Conservation (phyloP, 2,888 invertebrate genomes). For the Sericinus montela region DNA sequence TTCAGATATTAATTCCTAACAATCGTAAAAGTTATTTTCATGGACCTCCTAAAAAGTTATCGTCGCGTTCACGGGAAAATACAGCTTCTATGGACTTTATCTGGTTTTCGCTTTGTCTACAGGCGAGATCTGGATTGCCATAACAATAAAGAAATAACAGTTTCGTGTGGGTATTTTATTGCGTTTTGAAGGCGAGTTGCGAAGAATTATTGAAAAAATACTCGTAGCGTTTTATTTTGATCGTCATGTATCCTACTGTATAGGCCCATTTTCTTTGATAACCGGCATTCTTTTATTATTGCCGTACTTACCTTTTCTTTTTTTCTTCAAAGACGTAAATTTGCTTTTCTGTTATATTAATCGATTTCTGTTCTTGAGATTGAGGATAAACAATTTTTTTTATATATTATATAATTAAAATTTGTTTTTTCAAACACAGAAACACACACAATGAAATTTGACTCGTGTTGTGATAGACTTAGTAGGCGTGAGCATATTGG, state of each 20-base stretch:
- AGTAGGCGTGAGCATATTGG: too few relatives aligned
- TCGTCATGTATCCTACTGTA: constrained; percentile 19
- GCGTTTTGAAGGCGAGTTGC: constrained; percentile 33
- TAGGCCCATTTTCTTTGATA: constrained; percentile 21
- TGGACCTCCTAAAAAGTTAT: constrained; percentile 69
- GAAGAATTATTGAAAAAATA: constrained; percentile 26
- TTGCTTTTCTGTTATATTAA: constrained; percentile 15
- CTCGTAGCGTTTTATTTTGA: constrained; percentile 21
- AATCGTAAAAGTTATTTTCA: constrained; percentile 75
- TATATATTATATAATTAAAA: too few relatives aligned
- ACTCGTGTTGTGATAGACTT: too few relatives aligned
- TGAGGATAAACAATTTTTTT: too few relatives aligned
- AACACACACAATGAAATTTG: too few relatives aligned
- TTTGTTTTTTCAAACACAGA: too few relatives aligned
- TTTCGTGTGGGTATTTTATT: constrained; percentile 51
- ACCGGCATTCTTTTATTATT: constrained; percentile 18
- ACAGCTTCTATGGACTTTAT: constrained; percentile 62
- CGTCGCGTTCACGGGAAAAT: constrained; percentile 55
- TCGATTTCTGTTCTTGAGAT: not conserved
- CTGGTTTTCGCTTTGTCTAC: constrained; percentile 53
- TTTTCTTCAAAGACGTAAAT: constrained; percentile 16
- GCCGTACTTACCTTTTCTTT: constrained; percentile 12
- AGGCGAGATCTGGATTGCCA: constrained; percentile 48
- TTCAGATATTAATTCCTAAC: constrained; percentile 76
- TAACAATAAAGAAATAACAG: constrained; percentile 58